Evolutionary conservation across 2,888 invertebrate species (phyloP).

Genomic region (Lithodes maja): DNA sequence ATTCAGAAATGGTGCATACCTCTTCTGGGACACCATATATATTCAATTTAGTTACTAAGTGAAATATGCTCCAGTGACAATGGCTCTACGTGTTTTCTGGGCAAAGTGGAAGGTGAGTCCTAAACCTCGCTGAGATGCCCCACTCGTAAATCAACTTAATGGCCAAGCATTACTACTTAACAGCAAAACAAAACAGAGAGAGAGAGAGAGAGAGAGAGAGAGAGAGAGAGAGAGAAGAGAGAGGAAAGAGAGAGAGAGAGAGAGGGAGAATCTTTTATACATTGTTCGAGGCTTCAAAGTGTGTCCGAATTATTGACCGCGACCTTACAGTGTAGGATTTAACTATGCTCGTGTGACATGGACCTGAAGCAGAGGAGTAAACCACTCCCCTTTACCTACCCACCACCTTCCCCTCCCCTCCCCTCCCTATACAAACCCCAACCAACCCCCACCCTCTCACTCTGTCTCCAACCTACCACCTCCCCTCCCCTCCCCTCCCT

Average conservation of each 20-base stretch:
- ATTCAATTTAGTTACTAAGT: not conserved
- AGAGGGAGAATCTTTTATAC: not conserved
- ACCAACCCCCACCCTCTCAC: no score
- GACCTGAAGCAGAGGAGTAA: no score
- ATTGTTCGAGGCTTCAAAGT: no score
- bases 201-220: not conserved
- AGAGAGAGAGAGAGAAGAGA: constrained; percentile 31
- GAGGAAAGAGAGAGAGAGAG: constrained; percentile 8
- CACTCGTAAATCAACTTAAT: not conserved
- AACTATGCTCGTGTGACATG: no score
- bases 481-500: no score
- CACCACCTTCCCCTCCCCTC: no score
- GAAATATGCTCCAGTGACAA: not conserved
- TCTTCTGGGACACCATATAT: no score
- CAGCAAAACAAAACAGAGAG: not conserved
- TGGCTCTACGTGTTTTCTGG: not conserved
- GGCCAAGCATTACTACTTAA: not conserved
- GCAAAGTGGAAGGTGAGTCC: not conserved
- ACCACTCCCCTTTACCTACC: no score
- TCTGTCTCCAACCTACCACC: no score
- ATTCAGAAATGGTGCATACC: not conserved
- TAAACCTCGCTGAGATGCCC: not conserved
- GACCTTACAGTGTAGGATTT: no score
- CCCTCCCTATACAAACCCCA: no score
- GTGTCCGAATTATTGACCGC: no score